These are phyloP conservation scores for Acronicta leporina DNA, from an alignment of 2,888 invertebrate species.

Conservation along the genomic window DNA sequence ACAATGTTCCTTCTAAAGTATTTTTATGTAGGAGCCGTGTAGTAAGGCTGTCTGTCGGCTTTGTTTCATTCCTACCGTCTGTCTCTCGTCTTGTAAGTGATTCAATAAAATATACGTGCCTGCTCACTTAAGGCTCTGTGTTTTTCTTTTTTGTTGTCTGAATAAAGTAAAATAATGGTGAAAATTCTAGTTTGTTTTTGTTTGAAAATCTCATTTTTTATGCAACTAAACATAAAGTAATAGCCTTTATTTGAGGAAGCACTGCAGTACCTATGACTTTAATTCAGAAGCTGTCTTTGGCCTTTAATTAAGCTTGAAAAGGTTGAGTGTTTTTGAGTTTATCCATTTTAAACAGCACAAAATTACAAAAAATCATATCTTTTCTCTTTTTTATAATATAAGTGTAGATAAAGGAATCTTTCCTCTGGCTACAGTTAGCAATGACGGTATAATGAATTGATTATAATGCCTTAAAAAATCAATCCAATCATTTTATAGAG, in stretches of 20 bases:
- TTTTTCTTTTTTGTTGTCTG: slow-evolving; percentile 1
- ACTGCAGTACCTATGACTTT: too few relatives aligned
- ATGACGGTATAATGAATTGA: too few relatives aligned
- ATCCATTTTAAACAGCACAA: too few relatives aligned
- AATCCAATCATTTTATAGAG: neutral
- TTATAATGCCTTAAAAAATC: neutral
- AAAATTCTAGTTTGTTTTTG: neutral
- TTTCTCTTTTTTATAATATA: too few relatives aligned
- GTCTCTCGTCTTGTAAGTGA: slow-evolving; percentile 18
- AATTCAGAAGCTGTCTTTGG: too few relatives aligned
- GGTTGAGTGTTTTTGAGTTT: too few relatives aligned
- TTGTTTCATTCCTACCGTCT: slow-evolving; percentile 9
- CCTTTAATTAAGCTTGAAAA: too few relatives aligned
- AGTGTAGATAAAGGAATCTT: too few relatives aligned
- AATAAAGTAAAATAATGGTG: neutral
- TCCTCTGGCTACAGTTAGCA: too few relatives aligned
- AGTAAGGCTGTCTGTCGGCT: slow-evolving; percentile 20
- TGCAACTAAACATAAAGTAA: too few relatives aligned
- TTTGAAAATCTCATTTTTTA: neutral
- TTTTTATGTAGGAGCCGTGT: slow-evolving; percentile 10
- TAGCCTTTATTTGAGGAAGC: too few relatives aligned
- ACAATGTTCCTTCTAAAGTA: slow-evolving; percentile 12
- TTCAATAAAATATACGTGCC: slow-evolving; percentile 35
- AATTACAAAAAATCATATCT: too few relatives aligned
- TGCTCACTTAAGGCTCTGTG: neutral